Conservation (phyloP, 2,888 invertebrate genomes). For the Hemaris fuciformis region DNA sequence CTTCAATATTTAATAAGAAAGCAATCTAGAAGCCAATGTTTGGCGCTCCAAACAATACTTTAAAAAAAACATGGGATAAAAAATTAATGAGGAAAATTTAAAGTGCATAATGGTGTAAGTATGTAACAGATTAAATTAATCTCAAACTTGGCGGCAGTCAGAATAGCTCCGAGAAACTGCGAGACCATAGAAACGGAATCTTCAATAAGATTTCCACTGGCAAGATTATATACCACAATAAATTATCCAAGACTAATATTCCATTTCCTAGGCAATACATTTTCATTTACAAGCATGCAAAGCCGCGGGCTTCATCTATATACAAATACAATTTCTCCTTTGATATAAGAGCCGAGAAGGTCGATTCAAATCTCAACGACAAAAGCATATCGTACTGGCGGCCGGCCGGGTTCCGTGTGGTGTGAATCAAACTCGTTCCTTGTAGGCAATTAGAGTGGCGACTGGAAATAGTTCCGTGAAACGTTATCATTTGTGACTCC, state of each 20-base stretch:
- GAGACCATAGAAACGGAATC: not conserved
- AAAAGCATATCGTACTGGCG: conserved; percentile 3
- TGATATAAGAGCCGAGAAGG: not conserved
- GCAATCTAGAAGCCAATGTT: too few species aligned
- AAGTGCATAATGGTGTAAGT: too few species aligned
- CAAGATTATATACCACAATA: not conserved
- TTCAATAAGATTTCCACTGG: not conserved
- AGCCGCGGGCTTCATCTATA: not conserved
- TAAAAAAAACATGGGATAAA: too few species aligned
- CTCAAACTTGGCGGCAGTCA: too few species aligned
- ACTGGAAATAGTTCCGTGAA: not conserved
- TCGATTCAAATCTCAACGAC: not conserved
- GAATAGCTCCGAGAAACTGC: too few species aligned
- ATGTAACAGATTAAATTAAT: too few species aligned
- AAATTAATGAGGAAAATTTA: too few species aligned
- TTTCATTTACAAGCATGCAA: not conserved
- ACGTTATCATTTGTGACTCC: conserved; percentile 3
- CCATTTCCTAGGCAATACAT: not conserved
- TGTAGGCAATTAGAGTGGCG: conserved; percentile 9
- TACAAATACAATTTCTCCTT: not conserved
- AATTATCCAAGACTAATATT: not conserved
- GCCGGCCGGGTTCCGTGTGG: not conserved
- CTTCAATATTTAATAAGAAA: too few species aligned
- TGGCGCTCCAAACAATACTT: too few species aligned
- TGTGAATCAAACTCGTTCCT: not conserved